Evolutionary conservation across 2,888 invertebrate species (phyloP), one percentile per base, ranked within the genome.

Genomic region (Stegana nigrithorax): DNA sequence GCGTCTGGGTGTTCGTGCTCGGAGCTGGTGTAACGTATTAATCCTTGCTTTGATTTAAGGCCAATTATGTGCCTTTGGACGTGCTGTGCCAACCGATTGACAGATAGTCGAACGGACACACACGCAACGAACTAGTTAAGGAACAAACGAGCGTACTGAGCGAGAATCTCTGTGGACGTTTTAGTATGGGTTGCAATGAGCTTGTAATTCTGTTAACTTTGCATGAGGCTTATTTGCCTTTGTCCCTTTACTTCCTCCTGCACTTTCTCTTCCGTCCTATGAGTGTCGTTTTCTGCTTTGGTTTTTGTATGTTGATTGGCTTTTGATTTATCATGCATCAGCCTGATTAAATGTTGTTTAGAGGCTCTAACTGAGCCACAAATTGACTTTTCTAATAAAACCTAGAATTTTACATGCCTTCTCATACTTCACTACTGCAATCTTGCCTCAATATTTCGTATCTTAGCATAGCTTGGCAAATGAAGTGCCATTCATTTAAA

Each of bases 31-130:
- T 65, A 70, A 68, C 66, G 69, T 71, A 75, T 76, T 78, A 78
- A 76, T 76, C 73, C 75, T 66, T 70, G 71, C 78, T 72, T 76
- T 76, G 75, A 78, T 77, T 78, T 78, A 76, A 65, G 75, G 65
- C 61, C 79, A 70, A 71, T 77, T 73, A 60, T 61, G 65, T 73
- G 60, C 70, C 70, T 12, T 39, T 17, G 17, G 39, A 17, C 39
- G 39, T 39, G 39, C 14, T 5, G 14, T 39, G 39, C 39, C 17
- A n/a, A 39, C n/a, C n/a, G n/a, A n/a, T n/a, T n/a, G n/a, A n/a
- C n/a, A n/a, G n/a, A n/a, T n/a, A 39, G 17, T 39, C 14, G 39
- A 39, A 39, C 39, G 39, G 17, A 39, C 10, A 17, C n/a, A 39
- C 29, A 10, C 6, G 10, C 29, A 10, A 39, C 39, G 39, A 39